These are phyloP conservation scores for Gopherus evgoodei DNA, from an alignment of 2,113 vertebrate species.

Conservation along the genomic window DNA sequence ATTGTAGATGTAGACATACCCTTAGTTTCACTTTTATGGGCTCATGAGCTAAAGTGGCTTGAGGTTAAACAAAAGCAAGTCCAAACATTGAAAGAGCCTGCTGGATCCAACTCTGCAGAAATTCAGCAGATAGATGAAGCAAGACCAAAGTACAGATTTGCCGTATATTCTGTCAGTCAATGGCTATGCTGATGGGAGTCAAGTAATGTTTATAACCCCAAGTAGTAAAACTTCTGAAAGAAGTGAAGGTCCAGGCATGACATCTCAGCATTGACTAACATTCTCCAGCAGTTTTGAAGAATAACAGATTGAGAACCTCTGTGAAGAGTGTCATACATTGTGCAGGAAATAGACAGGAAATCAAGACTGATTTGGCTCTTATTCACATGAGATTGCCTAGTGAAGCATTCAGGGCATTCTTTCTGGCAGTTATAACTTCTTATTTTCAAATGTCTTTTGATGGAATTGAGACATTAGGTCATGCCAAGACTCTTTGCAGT, in stretches of 20 bases:
- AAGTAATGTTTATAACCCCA: neutral
- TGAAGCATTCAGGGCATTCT: neutral
- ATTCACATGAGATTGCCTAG: neutral
- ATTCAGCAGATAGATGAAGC: neutral
- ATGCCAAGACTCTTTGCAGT: neutral
- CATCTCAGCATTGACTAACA: neutral
- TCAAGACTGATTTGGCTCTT: neutral
- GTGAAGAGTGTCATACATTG: neutral
- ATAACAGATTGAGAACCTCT: neutral
- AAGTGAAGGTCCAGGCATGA: rapidly evolving
- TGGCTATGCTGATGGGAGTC: neutral
- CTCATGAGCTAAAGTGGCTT: neutral
- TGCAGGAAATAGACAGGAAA: neutral
- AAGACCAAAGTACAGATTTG: rapidly evolving
- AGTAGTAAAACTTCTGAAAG: neutral
- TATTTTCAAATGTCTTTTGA: neutral
- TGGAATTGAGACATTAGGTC: neutral
- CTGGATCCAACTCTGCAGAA: neutral
- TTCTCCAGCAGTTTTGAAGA: neutral
- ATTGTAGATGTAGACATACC: too few relatives aligned
- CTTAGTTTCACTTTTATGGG: neutral
- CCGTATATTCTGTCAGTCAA: rapidly evolving
- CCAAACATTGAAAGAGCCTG: neutral
- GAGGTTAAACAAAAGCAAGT: neutral
- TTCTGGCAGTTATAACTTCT: neutral